These are phyloP conservation scores for Drosophila grimshawi DNA, from an alignment of 1,140 invertebrate genomes.

Conservation along the genomic window DNA sequence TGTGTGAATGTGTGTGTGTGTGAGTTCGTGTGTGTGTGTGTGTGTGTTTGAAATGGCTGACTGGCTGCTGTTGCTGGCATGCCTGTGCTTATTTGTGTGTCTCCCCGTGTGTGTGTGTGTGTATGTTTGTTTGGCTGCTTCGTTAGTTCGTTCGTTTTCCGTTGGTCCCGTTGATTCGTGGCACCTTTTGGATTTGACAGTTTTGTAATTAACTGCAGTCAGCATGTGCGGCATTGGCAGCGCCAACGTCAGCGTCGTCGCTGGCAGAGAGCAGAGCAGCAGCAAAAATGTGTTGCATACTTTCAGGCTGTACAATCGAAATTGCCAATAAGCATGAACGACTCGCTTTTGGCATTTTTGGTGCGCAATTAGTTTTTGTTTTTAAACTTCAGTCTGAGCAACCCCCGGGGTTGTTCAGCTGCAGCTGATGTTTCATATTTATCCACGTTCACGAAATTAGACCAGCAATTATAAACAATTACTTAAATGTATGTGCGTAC, in stretches of 20 bases:
- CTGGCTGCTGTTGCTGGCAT: slow-evolving; percentile 52
- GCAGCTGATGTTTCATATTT: slow-evolving; percentile 1
- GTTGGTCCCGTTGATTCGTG: slow-evolving; percentile 73
- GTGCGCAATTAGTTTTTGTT: slow-evolving; percentile 65
- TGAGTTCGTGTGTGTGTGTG: slow-evolving; percentile 25
- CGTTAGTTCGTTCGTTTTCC: slow-evolving; percentile 42
- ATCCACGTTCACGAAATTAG: not conserved
- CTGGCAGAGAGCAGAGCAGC: slow-evolving; percentile 2
- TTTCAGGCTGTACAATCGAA: slow-evolving; percentile 57
- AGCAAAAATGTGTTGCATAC: slow-evolving; percentile 71
- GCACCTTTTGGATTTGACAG: slow-evolving; percentile 83
- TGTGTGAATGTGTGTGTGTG: not conserved
- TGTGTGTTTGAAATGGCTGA: slow-evolving; percentile 54
- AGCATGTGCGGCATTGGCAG: slow-evolving; percentile 56
- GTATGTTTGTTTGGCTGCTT: slow-evolving; percentile 49
- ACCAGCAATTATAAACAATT: not conserved
- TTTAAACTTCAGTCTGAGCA: slow-evolving; percentile 11
- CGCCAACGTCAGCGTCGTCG: slow-evolving; percentile 16
- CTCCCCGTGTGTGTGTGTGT: slow-evolving; percentile 15
- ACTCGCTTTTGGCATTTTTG: slow-evolving; percentile 54
- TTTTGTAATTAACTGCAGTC: slow-evolving; percentile 84
- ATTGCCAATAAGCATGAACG: slow-evolving; percentile 56
- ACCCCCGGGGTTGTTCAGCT: slow-evolving; percentile 7
- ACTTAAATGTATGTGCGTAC: not conserved
- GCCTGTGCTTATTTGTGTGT: slow-evolving; percentile 14